A percentile compares a stretch with the other conserved stretches of the same genome.
Conservation (phyloP, 2,113 vertebrate species). For the Smithornis capensis region DNA sequence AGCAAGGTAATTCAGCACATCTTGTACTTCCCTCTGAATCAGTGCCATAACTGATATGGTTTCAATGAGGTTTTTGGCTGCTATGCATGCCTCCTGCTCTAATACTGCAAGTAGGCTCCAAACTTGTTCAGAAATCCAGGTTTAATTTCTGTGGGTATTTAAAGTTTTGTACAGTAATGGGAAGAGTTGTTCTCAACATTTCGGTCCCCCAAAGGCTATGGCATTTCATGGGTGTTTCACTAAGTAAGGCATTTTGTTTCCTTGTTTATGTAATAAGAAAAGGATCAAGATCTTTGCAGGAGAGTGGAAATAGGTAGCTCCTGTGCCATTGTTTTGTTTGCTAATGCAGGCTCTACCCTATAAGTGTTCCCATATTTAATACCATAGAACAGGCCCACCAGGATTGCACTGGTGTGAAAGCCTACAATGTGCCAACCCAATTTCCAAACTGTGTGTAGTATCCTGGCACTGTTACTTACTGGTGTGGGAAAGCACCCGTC, state of each 20-base stretch:
- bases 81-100: neutral
- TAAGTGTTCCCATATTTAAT: neutral
- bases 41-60: neutral
- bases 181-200: neutral
- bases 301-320: neutral
- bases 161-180: neutral
- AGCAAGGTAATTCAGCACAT: neutral
- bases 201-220: neutral
- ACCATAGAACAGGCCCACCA: fast-evolving
- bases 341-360: neutral
- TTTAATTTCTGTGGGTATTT: neutral
- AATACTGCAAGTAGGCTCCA: neutral
- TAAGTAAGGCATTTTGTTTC: neutral
- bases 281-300: neutral
- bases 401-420: neutral
- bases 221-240: neutral
- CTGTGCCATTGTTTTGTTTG: neutral
- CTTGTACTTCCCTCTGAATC: neutral
- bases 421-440: neutral
- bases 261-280: neutral
- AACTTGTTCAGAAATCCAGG: neutral
- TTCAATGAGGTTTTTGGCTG: neutral
- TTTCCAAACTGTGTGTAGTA: neutral
- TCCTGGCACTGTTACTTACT: neutral
- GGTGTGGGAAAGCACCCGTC: neutral